phyloP scores from a whole-genome alignment of 2,797 vertebrate genomes.

The Hemitrygon akajei region DNA sequence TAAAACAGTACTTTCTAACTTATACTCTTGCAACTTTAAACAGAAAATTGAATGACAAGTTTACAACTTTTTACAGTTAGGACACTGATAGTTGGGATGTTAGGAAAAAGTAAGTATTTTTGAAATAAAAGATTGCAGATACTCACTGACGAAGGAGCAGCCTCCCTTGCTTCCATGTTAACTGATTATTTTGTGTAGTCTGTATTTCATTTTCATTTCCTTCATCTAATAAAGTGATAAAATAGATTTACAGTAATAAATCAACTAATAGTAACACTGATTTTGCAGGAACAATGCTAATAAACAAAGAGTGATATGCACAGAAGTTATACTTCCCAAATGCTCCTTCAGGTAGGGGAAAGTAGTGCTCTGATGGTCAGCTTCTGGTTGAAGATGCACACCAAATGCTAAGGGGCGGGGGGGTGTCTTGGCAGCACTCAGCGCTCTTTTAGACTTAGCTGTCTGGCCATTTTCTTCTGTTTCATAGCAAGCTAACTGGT shows the following conservation, averaged over 20 bases:
- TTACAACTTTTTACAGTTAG: background rate
- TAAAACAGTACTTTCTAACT: background rate
- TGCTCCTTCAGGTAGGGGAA: background rate
- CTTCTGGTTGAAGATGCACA: background rate
- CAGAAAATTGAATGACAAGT: background rate
- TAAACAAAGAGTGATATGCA: background rate
- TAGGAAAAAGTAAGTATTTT: background rate
- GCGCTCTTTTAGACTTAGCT: background rate
- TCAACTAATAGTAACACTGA: background rate
- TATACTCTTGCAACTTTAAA: background rate
- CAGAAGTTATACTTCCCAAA: background rate
- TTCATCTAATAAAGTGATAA: conserved; percentile 72
- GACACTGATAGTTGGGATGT: background rate
- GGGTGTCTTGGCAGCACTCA: background rate
- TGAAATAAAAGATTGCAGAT: background rate
- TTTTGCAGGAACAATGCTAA: background rate
- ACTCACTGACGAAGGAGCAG: conserved; percentile 96
- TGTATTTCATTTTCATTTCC: conserved; percentile 84
- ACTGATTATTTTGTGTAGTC: conserved; percentile 84
- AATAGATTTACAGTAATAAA: background rate
- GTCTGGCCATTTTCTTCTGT: background rate
- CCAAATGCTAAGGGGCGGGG: background rate
- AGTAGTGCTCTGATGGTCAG: background rate
- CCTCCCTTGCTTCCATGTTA: conserved; percentile 96
- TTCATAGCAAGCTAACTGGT: background rate